Evolutionary conservation across 2,113 vertebrate species (phyloP).

Genomic region (Megaceryle torquata): DNA sequence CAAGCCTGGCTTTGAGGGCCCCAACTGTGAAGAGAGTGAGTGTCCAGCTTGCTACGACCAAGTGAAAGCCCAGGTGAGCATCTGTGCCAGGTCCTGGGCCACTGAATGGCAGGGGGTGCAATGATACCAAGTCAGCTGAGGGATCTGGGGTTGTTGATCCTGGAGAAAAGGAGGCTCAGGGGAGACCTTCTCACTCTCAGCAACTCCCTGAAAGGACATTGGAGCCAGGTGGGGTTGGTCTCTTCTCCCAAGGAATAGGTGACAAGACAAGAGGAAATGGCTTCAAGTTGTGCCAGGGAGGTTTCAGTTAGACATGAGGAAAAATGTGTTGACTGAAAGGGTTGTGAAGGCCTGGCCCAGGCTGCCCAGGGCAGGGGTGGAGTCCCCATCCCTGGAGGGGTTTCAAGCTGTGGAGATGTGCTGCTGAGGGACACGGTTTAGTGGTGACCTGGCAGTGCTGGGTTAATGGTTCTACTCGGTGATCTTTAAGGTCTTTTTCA

Average conservation of each 20-base stretch:
- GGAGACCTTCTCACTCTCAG: neutral
- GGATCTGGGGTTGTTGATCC: no score
- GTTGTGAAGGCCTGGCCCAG: neutral
- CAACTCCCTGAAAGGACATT: neutral
- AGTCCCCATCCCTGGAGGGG: neutral
- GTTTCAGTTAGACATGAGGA: neutral
- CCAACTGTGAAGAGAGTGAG: constrained; percentile 73
- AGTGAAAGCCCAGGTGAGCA: constrained; percentile 80
- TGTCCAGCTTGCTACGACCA: constrained; percentile 88
- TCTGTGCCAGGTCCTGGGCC: neutral
- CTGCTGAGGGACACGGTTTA: neutral
- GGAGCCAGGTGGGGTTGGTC: neutral
- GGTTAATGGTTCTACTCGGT: neutral
- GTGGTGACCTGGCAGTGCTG: neutral
- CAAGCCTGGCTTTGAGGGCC: constrained; percentile 81
- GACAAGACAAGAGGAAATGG: neutral
- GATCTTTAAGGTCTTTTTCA: neutral
- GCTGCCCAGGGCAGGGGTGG: neutral
- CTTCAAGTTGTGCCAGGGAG: neutral
- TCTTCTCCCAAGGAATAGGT: neutral
- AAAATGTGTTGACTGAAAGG: neutral
- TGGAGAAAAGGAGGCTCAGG: neutral
- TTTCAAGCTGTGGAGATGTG: neutral
- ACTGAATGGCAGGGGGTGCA: neutral
- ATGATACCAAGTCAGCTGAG: no score